These are phyloP conservation scores for Lacerta agilis DNA, from an alignment of 2,797 vertebrate genomes.

Conservation along the genomic window DNA sequence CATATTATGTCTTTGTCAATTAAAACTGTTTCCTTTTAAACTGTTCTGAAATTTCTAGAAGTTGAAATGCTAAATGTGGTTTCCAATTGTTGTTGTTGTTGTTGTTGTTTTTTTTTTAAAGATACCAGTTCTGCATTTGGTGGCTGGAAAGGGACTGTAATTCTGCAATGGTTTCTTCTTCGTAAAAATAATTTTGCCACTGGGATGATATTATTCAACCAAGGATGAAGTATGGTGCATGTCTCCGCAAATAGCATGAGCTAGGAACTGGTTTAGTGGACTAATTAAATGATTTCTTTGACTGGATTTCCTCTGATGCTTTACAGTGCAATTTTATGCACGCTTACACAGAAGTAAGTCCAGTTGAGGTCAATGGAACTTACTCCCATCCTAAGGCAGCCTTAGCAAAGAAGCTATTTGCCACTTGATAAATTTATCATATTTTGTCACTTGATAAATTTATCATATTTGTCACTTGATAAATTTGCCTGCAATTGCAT, in stretches of 20 bases:
- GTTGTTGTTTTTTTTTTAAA: not conserved
- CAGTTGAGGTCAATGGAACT: not conserved
- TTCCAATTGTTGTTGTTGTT: too few species aligned
- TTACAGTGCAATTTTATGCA: not conserved
- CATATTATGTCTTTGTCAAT: not conserved
- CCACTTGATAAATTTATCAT: not conserved
- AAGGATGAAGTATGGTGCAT: not conserved
- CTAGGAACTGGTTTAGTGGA: not conserved
- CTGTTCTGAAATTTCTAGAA: not conserved
- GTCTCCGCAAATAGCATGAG: not conserved
- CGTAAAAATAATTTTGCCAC: not conserved
- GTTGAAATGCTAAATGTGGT: not conserved
- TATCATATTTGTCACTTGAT: not conserved
- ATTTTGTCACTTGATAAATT: not conserved
- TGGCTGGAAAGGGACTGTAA: not conserved
- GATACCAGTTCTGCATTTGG: not conserved
- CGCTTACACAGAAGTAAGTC: not conserved
- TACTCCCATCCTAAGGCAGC: not conserved
- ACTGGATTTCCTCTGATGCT: not conserved
- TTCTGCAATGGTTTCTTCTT: not conserved
- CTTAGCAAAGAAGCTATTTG: not conserved
- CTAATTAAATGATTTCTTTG: not conserved
- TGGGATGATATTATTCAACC: not conserved
- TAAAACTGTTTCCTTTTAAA: not conserved
- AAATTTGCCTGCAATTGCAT: not conserved